Evolutionary conservation across 2,888 invertebrate genomes (phyloP).

Genomic region (Melipona bicolor): DNA sequence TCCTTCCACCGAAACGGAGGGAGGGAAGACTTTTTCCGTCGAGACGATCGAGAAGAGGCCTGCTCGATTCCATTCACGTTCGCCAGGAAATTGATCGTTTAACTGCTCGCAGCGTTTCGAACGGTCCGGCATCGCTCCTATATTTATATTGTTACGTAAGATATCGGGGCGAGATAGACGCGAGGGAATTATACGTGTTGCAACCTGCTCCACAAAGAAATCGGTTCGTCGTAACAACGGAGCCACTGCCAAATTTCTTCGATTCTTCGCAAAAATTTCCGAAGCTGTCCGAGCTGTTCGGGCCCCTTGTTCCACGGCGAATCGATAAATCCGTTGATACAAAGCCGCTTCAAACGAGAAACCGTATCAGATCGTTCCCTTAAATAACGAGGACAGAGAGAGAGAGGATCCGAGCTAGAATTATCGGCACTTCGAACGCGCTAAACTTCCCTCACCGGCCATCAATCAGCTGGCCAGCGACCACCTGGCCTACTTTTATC

Average conservation of each 20-base stretch:
- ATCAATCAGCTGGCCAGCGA: conserved; percentile 77
- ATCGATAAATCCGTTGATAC: conserved; percentile 66
- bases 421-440: conserved; percentile 79
- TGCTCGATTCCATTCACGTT: conserved; percentile 56
- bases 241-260: conserved; percentile 35
- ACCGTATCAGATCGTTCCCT: conserved; percentile 62
- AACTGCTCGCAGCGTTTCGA: conserved; percentile 74
- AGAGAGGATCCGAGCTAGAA: conserved; percentile 62
- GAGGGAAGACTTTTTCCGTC: conserved; percentile 3
- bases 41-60: conserved; percentile 10
- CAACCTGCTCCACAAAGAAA: conserved; percentile 73
- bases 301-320: conserved; percentile 4
- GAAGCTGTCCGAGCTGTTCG: not conserved
- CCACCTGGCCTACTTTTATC: conserved; percentile 79
- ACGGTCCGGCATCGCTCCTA: conserved; percentile 75
- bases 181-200: conserved; percentile 76
- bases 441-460: conserved; percentile 75
- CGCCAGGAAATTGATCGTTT: conserved; percentile 69
- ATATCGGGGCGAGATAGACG: conserved; percentile 76
- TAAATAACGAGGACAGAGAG: conserved; percentile 69
- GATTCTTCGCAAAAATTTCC: conserved; percentile 22
- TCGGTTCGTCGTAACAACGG: conserved; percentile 18
- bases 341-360: conserved; percentile 33
- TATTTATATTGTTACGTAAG: conserved; percentile 79
- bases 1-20: not conserved